phyloP scores from a whole-genome alignment of 2,113 vertebrate genomes.

The Paramisgurnus dabryanus region DNA sequence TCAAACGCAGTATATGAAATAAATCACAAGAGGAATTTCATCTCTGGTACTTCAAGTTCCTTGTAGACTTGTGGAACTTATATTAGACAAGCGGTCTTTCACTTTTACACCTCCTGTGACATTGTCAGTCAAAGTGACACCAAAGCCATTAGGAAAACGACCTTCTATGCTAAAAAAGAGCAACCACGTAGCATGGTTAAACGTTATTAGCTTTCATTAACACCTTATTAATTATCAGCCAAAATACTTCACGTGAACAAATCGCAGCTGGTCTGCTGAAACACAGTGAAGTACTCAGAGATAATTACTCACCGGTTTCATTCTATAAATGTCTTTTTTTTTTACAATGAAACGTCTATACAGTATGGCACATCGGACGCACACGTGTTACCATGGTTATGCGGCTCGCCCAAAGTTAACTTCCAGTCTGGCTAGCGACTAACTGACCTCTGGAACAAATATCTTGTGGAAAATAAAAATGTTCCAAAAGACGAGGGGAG shows the following conservation, averaged over 20 bases:
- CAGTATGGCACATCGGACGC: too few relatives aligned
- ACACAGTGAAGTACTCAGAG: background rate
- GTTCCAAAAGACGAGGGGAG: too few relatives aligned
- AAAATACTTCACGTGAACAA: background rate
- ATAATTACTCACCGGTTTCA: background rate
- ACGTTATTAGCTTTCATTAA: conserved; percentile 59
- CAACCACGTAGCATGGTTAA: conserved; percentile 61
- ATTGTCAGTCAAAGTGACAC: conserved; percentile 66
- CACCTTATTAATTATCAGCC: conserved; percentile 11
- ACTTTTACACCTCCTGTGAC: conserved; percentile 19
- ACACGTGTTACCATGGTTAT: too few relatives aligned
- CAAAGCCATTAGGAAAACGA: conserved; percentile 63
- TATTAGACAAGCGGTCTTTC: conserved; percentile 64
- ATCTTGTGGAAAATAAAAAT: too few relatives aligned
- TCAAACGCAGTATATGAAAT: background rate
- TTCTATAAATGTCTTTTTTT: background rate
- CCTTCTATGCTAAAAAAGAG: conserved; percentile 62
- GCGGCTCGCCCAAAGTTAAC: too few relatives aligned
- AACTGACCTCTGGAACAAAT: too few relatives aligned
- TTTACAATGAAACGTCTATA: too few relatives aligned
- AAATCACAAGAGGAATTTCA: conserved; percentile 52
- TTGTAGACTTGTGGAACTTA: conserved; percentile 1
- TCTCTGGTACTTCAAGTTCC: conserved; percentile 8
- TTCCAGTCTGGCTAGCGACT: too few relatives aligned
- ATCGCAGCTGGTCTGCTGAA: background rate